Percentiles rank a stretch among this genome's conserved stretches.
Evolutionary conservation across 1,140 invertebrate species (phyloP).

Genomic region (Panulirus ornatus): DNA sequence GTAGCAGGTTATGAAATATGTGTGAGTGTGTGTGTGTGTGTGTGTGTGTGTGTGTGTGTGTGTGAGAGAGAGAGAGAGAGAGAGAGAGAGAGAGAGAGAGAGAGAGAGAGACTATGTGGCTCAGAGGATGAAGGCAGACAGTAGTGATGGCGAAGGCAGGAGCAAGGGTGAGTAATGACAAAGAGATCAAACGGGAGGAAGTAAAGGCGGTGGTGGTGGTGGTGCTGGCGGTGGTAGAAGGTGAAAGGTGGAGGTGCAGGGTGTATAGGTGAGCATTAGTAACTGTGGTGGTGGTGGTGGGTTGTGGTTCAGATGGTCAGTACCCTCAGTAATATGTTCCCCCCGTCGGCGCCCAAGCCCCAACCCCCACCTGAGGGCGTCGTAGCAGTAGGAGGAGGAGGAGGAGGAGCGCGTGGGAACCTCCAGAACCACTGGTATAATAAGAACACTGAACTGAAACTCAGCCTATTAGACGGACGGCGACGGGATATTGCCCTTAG

Average conservation of each 20-base stretch:
- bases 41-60: too few species aligned
- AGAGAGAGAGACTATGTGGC: too few species aligned
- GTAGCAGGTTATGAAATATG: too few species aligned
- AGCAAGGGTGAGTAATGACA: neutral
- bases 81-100: neutral
- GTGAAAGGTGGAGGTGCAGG: neutral
- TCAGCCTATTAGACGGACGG: neutral
- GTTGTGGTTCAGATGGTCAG: neutral
- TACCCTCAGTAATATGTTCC: neutral
- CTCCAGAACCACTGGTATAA: neutral
- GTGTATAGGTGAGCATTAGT: neutral
- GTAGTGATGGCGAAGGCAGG: neutral
- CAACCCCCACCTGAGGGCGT: neutral
- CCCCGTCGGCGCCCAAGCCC: too few species aligned
- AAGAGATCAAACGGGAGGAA: neutral
- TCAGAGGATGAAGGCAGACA: too few species aligned
- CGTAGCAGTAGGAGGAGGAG: too few species aligned
- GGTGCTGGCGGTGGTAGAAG: neutral
- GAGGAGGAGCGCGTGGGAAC: conserved; percentile 1
- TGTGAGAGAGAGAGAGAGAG: too few species aligned
- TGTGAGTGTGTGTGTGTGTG: too few species aligned
- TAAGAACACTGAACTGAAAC: neutral
- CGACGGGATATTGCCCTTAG: neutral
- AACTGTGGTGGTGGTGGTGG: neutral
- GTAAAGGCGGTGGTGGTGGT: neutral